Percentiles rank a stretch among this genome's conserved stretches.
These are phyloP conservation scores for Erpornis zantholeuca DNA, from an alignment of 2,113 vertebrate species.

Conservation along the genomic window DNA sequence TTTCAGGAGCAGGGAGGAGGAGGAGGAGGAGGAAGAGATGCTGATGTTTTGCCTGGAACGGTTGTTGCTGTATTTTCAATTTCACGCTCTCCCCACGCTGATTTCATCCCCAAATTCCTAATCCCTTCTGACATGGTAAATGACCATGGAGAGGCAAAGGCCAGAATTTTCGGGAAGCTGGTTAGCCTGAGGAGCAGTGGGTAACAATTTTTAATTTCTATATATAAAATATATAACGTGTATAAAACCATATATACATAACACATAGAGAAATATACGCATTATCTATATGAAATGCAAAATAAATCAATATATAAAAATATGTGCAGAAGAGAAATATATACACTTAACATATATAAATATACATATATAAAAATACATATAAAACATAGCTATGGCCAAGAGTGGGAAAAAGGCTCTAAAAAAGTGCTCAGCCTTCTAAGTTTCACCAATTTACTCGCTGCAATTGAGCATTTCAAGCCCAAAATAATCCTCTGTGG, in stretches of 20 bases:
- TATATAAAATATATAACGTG: fast-evolving
- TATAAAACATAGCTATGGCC: not conserved
- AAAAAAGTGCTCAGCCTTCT: not conserved
- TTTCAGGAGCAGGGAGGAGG: not conserved
- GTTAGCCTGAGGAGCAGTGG: not conserved
- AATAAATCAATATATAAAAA: no score
- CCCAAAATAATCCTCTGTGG: not conserved
- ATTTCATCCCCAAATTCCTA: not conserved
- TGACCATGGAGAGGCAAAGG: not conserved
- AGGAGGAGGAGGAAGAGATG: not conserved
- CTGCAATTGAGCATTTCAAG: not conserved
- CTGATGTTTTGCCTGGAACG: not conserved
- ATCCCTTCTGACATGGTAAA: constrained; percentile 12
- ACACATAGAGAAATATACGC: not conserved
- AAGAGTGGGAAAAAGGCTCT: not conserved
- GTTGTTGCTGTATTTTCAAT: not conserved
- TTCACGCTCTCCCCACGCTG: not conserved
- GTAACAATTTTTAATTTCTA: not conserved
- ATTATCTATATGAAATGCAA: not conserved
- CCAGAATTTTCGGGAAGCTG: not conserved
- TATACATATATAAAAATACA: not conserved
- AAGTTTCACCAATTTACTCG: not conserved
- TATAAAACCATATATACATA: not conserved
- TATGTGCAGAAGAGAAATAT: not conserved
- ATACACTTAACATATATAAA: not conserved